Percentiles rank a stretch among this genome's conserved stretches.
These are phyloP conservation scores for Artemisiospiza belli DNA, from an alignment of 2,113 vertebrate genomes.

Conservation along the genomic window DNA sequence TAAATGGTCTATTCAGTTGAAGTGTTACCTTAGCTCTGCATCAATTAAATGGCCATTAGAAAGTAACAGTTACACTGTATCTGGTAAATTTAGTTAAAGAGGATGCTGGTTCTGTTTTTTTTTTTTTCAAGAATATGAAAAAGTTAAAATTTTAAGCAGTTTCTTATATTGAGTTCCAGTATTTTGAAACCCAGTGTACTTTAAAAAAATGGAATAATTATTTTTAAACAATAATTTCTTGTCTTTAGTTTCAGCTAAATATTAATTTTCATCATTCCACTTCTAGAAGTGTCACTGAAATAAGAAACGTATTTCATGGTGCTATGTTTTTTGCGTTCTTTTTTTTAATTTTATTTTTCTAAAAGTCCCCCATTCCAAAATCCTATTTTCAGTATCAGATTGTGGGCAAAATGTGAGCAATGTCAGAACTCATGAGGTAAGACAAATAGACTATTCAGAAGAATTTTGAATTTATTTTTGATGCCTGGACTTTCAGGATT, in stretches of 20 bases:
- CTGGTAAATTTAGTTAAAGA: neutral
- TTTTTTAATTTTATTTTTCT: neutral
- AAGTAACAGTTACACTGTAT: neutral
- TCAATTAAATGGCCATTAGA: neutral
- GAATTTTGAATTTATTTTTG: neutral
- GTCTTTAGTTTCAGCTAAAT: neutral
- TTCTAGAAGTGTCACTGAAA: neutral
- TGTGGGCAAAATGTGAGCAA: neutral
- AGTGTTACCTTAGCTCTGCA: neutral
- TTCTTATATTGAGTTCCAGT: neutral
- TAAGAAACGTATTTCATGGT: neutral
- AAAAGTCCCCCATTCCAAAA: neutral
- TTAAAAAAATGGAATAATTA: rapidly evolving
- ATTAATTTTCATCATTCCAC: neutral
- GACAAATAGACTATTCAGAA: neutral
- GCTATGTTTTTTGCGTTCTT: too few relatives aligned
- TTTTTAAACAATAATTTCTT: neutral
- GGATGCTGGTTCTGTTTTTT: neutral
- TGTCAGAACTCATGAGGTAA: neutral
- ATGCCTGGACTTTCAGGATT: neutral
- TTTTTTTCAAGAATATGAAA: neutral
- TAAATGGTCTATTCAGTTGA: neutral
- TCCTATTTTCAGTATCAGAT: neutral
- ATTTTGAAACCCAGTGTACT: neutral
- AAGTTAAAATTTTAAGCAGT: neutral